Percentiles rank a stretch among this genome's conserved stretches.
These are phyloP conservation scores for Cephus cinctus DNA, from an alignment of 1,140 invertebrate species.

Conservation along the genomic window DNA sequence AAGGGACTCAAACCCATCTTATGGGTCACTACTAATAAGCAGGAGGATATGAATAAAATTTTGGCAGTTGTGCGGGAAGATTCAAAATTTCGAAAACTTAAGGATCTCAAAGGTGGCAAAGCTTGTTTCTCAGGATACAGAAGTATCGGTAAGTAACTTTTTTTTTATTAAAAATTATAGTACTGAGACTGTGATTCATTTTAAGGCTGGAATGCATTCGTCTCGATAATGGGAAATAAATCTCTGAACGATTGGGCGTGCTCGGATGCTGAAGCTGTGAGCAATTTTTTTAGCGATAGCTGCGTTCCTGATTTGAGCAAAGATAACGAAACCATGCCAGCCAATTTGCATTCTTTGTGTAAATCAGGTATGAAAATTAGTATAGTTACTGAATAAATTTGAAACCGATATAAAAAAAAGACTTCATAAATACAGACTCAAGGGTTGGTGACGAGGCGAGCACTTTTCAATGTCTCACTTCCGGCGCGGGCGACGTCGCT, in stretches of 20 bases:
- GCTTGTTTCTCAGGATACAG: conserved; percentile 71
- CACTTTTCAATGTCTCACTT: conserved; percentile 78
- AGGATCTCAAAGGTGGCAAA: conserved; percentile 64
- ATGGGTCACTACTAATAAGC: conserved; percentile 62
- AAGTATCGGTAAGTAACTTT: conserved; percentile 63
- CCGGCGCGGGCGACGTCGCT: conserved; percentile 79
- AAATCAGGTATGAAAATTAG: conserved; percentile 18
- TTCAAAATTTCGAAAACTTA: conserved; percentile 59
- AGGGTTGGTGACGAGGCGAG: conserved; percentile 55
- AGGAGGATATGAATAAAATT: conserved; percentile 63
- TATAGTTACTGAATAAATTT: background rate
- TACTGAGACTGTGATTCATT: conserved; percentile 5
- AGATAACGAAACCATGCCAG: conserved; percentile 20
- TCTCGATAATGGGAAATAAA: conserved; percentile 48
- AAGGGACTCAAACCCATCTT: conserved; percentile 67
- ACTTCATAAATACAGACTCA: conserved; percentile 5
- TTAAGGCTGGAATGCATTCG: conserved; percentile 61
- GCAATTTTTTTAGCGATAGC: conserved; percentile 63
- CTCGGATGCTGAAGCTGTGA: conserved; percentile 50
- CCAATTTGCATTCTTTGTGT: conserved; percentile 36
- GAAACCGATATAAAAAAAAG: background rate
- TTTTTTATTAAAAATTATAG: conserved; percentile 1
- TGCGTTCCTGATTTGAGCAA: conserved; percentile 58
- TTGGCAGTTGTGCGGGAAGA: conserved; percentile 70
- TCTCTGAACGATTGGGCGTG: conserved; percentile 37